Conservation (phyloP, 2,113 vertebrate genomes). For the Corythoichthys haematopterus region DNA sequence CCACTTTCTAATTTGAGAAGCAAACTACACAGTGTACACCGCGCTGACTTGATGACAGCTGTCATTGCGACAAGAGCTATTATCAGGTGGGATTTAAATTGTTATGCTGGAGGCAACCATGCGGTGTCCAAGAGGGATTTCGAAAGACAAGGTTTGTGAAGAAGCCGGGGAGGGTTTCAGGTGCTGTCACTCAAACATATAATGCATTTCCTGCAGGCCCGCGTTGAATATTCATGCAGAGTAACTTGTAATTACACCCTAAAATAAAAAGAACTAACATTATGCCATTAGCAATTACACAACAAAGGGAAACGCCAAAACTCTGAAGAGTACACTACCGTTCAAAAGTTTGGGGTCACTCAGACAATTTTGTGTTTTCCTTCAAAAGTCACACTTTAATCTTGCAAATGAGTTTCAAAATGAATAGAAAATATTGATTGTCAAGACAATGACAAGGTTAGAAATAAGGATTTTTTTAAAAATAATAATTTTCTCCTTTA, state of each 20-base stretch:
- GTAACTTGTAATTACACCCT: conserved; percentile 7
- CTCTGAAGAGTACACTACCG: no score
- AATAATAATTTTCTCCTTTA: no score
- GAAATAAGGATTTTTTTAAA: no score
- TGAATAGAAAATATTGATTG: no score
- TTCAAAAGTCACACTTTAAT: no score
- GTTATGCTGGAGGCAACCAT: conserved; percentile 66
- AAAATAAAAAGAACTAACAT: conserved; percentile 19
- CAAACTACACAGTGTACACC: conserved; percentile 59
- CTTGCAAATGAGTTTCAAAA: no score
- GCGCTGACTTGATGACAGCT: conserved; percentile 61
- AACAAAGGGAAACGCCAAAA: conserved; percentile 2
- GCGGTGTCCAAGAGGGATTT: conserved; percentile 68
- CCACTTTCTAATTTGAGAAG: conserved; percentile 57
- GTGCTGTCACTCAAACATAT: conserved; percentile 60
- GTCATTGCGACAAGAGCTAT: conserved; percentile 60
- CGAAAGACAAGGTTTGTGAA: conserved; percentile 36
- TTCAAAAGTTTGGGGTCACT: no score
- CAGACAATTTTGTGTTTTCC: no score
- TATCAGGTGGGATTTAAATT: conserved; percentile 72
- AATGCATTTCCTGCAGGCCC: conserved; percentile 31
- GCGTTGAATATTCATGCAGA: conserved; percentile 42
- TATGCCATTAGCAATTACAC: conserved; percentile 15
- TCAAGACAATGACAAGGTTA: no score
- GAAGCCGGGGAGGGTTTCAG: conserved; percentile 30